Evolutionary conservation across 2,797 vertebrate genomes (phyloP).

Genomic region (Borostomias antarcticus): DNA sequence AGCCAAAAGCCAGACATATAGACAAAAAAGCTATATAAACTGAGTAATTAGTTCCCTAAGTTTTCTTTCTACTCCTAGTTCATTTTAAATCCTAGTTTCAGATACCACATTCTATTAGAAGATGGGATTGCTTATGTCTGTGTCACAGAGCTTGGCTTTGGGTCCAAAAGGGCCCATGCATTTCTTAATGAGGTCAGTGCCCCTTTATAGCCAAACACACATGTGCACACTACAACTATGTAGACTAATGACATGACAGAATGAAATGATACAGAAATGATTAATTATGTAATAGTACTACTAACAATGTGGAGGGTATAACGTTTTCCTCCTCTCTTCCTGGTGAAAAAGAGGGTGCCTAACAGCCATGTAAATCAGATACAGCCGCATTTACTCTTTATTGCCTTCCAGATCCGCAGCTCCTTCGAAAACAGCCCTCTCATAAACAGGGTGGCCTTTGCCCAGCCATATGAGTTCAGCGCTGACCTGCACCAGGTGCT

Average conservation of each 20-base stretch:
- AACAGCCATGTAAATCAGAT: slow-evolving; percentile 64
- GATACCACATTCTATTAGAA: slow-evolving; percentile 24
- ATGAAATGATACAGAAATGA: too few species aligned
- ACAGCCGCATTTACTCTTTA: slow-evolving; percentile 48
- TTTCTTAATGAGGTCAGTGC: slow-evolving; percentile 19
- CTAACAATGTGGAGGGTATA: too few species aligned
- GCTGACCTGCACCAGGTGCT: slow-evolving; percentile 40
- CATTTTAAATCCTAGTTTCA: slow-evolving; percentile 15
- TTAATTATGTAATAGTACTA: too few species aligned
- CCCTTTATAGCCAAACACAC: neutral
- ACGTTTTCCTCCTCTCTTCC: too few species aligned
- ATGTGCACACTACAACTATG: too few species aligned
- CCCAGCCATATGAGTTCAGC: slow-evolving; percentile 45
- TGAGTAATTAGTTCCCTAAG: too few species aligned
- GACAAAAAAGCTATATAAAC: too few species aligned
- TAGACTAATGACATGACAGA: too few species aligned
- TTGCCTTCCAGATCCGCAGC: slow-evolving; percentile 45
- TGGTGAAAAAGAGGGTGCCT: slow-evolving; percentile 29
- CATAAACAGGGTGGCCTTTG: slow-evolving; percentile 64
- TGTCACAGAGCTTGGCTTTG: slow-evolving; percentile 12
- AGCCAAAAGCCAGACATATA: too few species aligned
- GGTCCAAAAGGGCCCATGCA: neutral
- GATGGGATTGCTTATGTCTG: slow-evolving; percentile 23
- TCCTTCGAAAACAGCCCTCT: slow-evolving; percentile 53
- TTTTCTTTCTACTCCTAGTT: too few species aligned